Evolutionary conservation across 2,888 invertebrate genomes (phyloP).

Genomic region (Xestobium rufovillosum): DNA sequence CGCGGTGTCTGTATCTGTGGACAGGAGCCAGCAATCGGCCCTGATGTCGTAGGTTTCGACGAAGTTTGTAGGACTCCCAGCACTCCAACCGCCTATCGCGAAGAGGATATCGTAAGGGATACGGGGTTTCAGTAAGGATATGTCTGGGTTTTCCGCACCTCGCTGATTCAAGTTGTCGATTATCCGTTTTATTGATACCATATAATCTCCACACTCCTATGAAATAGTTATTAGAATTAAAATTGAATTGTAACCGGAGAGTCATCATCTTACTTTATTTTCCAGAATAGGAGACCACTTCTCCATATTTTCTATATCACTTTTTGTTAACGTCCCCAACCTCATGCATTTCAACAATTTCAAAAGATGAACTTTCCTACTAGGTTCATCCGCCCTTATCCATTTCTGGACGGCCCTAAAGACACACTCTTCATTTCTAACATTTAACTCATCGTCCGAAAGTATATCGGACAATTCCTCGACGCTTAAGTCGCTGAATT

Average conservation of each 20-base stretch:
- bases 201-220: constrained; percentile 31
- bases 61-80: constrained; percentile 77
- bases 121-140: constrained; percentile 60
- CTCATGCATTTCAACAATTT: constrained; percentile 57
- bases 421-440: constrained; percentile 63
- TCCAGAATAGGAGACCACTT: constrained; percentile 24
- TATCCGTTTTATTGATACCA: constrained; percentile 24
- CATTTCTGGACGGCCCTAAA: constrained; percentile 67
- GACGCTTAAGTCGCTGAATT: constrained; percentile 53
- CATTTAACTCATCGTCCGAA: constrained; percentile 64
- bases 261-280: constrained; percentile 23
- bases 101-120: constrained; percentile 72
- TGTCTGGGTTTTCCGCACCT: constrained; percentile 19
- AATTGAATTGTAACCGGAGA: not conserved
- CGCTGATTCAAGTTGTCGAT: constrained; percentile 19
- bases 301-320: constrained; percentile 18
- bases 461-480: constrained; percentile 59
- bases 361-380: constrained; percentile 50
- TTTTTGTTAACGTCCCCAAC: constrained; percentile 46
- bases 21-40: constrained; percentile 70
- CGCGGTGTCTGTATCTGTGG: constrained; percentile 57
- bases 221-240: constrained; percentile 24
- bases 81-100: constrained; percentile 78
- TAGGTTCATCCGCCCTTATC: constrained; percentile 54
- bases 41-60: constrained; percentile 72